phyloP scores from a whole-genome alignment of 2,113 vertebrate genomes.

The Hirundichthys speculiger region DNA sequence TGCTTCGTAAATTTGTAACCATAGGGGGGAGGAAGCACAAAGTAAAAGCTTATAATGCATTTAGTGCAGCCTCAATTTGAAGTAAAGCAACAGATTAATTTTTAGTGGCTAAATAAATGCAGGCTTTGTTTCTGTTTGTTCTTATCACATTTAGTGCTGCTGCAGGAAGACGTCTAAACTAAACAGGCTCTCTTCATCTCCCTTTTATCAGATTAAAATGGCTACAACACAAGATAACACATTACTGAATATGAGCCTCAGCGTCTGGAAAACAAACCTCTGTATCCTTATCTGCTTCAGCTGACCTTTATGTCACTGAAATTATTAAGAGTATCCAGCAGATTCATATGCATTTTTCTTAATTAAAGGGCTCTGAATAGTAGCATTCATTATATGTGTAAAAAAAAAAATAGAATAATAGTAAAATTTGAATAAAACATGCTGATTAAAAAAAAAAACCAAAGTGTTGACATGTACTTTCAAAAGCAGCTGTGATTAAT shows the following conservation, averaged over 20 bases:
- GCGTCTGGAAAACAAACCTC: conserved; percentile 22
- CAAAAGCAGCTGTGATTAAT: conserved; percentile 21
- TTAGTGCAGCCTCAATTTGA: conserved; percentile 24
- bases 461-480: neutral
- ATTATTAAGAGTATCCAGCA: neutral
- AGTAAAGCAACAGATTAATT: conserved; percentile 15
- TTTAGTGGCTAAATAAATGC: conserved; percentile 20
- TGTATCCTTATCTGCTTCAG: conserved; percentile 18
- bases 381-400: conserved; percentile 8
- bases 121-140: conserved; percentile 27
- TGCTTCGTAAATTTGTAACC: conserved; percentile 40
- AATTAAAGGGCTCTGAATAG: conserved; percentile 5
- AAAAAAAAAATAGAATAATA: neutral
- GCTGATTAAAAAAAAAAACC: conserved; percentile 29
- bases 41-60: conserved; percentile 39
- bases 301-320: conserved; percentile 3
- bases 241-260: conserved; percentile 2
- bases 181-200: conserved; percentile 12
- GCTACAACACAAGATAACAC: conserved; percentile 19
- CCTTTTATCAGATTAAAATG: conserved; percentile 28
- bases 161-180: neutral
- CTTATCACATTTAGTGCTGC: conserved; percentile 31
- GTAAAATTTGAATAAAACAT: conserved; percentile 6
- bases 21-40: conserved; percentile 17
- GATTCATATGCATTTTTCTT: neutral